phyloP scores from a whole-genome alignment of 1,140 invertebrate genomes.

The Drosophila orena region DNA sequence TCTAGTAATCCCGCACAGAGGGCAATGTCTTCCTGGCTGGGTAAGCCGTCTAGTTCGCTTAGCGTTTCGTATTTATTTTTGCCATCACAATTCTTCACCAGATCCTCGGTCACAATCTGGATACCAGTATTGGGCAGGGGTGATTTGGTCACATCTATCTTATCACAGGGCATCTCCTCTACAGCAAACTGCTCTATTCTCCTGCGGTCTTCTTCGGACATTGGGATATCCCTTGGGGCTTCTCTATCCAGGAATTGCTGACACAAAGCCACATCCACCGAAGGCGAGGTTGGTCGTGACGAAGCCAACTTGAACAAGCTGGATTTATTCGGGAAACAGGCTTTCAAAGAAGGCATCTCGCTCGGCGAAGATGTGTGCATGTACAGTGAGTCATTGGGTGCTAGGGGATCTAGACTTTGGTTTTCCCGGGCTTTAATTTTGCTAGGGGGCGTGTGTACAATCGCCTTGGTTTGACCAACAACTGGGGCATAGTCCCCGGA shows the following conservation, averaged over 20 bases:
- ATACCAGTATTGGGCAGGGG: conserved; percentile 67
- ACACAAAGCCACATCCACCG: conserved; percentile 51
- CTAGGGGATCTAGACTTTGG: conserved; percentile 41
- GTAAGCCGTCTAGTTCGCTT: conserved; percentile 16
- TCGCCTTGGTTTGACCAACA: conserved; percentile 56
- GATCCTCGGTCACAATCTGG: conserved; percentile 53
- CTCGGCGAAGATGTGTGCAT: conserved; percentile 56
- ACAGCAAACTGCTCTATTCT: conserved; percentile 57
- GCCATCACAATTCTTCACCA: conserved; percentile 62
- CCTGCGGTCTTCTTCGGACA: conserved; percentile 52
- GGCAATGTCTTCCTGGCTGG: conserved; percentile 62
- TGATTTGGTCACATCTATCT: conserved; percentile 60
- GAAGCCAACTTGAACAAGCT: conserved; percentile 71
- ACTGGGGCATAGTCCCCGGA: conserved; percentile 71
- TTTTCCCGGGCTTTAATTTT: conserved; percentile 4
- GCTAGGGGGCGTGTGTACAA: conserved; percentile 67
- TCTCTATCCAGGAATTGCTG: conserved; percentile 55
- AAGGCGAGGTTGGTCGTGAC: conserved; percentile 68
- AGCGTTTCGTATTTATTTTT: neutral
- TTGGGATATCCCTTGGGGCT: conserved; percentile 34
- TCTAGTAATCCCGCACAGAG: conserved; percentile 58
- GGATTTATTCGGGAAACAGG: conserved; percentile 72
- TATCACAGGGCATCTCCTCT: conserved; percentile 68
- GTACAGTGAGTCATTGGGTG: conserved; percentile 62
- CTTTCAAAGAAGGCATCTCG: conserved; percentile 55